Percentiles rank a stretch among this genome's conserved stretches.
Conservation (phyloP, 2,113 vertebrate genomes). For the Python bivittatus region DNA sequence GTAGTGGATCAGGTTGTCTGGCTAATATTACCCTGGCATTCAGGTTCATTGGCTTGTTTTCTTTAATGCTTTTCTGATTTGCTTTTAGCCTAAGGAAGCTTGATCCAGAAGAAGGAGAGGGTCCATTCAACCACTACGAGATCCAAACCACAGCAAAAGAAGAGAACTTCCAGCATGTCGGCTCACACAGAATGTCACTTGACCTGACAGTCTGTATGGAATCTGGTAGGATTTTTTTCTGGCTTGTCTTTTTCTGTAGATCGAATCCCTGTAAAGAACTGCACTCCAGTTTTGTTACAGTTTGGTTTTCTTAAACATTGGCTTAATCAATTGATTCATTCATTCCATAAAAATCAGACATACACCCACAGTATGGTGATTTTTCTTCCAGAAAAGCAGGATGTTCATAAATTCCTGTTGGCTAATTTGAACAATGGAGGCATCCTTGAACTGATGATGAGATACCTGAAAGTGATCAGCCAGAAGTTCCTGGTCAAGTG, state of each 20-base stretch:
- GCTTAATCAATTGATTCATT: not conserved
- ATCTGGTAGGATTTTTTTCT: conserved; percentile 76
- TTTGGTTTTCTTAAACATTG: not conserved
- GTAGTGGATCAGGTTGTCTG: not conserved
- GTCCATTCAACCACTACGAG: conserved; percentile 87
- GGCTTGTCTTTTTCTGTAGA: not conserved
- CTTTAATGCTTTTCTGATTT: rapidly evolving
- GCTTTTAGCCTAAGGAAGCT: conserved; percentile 85
- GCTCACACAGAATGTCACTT: conserved; percentile 73
- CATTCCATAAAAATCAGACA: not conserved
- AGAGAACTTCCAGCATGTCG: conserved; percentile 76
- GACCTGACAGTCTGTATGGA: conserved; percentile 88
- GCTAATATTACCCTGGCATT: not conserved
- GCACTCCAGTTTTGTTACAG: not conserved
- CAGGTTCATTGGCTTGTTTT: not conserved
- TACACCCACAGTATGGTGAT: not conserved
- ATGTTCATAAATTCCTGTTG: conserved; percentile 89
- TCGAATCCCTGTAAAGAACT: not conserved
- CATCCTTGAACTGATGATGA: conserved; percentile 92
- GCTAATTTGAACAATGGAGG: conserved; percentile 89
- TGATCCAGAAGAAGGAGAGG: conserved; percentile 92
- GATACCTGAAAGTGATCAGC: conserved; percentile 90
- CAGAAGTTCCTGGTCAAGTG: conserved; percentile 88
- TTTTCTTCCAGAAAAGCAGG: conserved; percentile 83
- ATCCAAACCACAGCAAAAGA: conserved; percentile 82